Percentiles rank a stretch among this genome's conserved stretches.
Conservation (phyloP, 2,888 invertebrate genomes). For the Pristionchus entomophagus region DNA sequence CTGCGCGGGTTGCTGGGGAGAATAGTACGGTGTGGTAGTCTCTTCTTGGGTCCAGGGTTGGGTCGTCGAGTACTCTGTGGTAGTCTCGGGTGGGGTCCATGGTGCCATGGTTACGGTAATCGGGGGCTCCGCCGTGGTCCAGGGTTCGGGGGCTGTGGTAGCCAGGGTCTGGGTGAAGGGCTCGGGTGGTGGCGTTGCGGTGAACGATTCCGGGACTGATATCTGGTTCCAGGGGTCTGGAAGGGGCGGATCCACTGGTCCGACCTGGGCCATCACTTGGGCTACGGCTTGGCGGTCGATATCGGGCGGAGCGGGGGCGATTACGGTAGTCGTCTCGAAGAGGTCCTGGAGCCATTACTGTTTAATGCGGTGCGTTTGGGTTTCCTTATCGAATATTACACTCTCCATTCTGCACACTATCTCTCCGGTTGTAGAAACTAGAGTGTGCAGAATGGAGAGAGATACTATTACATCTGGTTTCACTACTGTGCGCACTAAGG, state of each 20-base stretch:
- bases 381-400: too few species aligned
- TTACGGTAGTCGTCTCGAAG: constrained; percentile 39
- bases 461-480: not conserved
- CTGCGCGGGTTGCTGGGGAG: not conserved
- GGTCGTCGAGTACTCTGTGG: not conserved
- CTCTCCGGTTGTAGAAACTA: too few species aligned
- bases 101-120: not conserved
- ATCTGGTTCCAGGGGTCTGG: not conserved
- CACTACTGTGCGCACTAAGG: not conserved
- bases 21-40: not conserved
- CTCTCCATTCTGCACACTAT: too few species aligned
- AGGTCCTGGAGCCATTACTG: constrained; percentile 19
- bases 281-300: not conserved
- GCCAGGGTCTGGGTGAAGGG: not conserved
- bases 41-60: not conserved
- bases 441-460: too few species aligned
- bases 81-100: not conserved
- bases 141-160: not conserved
- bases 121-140: not conserved
- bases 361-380: not conserved
- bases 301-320: not conserved
- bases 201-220: not conserved
- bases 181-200: too few species aligned
- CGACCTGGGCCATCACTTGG: too few species aligned
- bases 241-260: too few species aligned